phyloP scores from a whole-genome alignment of 35 echinoderm and acorn worm genomes.

The Holothuria glaberrima region DNA sequence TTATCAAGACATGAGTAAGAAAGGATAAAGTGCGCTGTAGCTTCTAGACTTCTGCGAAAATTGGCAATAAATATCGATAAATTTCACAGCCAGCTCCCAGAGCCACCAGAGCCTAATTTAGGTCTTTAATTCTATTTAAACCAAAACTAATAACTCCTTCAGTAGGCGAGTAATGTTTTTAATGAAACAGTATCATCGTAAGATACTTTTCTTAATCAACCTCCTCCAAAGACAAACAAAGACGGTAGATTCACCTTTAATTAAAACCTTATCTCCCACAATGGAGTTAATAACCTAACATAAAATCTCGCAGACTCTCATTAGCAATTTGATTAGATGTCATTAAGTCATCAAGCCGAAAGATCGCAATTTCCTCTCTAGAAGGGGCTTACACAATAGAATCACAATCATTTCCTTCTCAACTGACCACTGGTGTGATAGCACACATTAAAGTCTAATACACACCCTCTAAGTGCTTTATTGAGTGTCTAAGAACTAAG shows the following conservation, averaged over 20 bases:
- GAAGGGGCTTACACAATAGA: conserved; percentile 2
- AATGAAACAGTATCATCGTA: too few species aligned
- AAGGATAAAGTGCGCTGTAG: too few species aligned
- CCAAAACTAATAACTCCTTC: too few species aligned
- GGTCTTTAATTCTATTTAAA: too few species aligned
- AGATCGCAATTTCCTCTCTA: conserved; percentile 28
- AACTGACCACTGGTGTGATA: background rate
- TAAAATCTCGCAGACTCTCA: conserved; percentile 4
- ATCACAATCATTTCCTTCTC: background rate
- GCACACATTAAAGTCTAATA: conserved; percentile 30
- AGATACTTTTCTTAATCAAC: too few species aligned
- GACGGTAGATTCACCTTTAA: background rate
- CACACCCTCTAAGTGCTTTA: conserved; percentile 17
- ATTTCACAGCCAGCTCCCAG: too few species aligned
- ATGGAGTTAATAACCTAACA: conserved; percentile 1
- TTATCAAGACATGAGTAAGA: too few species aligned
- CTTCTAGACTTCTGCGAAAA: too few species aligned
- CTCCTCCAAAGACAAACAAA: too few species aligned
- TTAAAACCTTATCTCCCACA: conserved; percentile 14
- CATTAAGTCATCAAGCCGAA: conserved; percentile 38
- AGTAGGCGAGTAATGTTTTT: too few species aligned
- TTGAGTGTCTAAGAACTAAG: background rate
- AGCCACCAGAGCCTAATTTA: too few species aligned
- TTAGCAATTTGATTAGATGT: conserved; percentile 45
- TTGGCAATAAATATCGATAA: too few species aligned